Percentiles rank a stretch among this genome's conserved stretches.
Conservation (phyloP, 2,888 invertebrate species). For the Leptogaster cylindrica region DNA sequence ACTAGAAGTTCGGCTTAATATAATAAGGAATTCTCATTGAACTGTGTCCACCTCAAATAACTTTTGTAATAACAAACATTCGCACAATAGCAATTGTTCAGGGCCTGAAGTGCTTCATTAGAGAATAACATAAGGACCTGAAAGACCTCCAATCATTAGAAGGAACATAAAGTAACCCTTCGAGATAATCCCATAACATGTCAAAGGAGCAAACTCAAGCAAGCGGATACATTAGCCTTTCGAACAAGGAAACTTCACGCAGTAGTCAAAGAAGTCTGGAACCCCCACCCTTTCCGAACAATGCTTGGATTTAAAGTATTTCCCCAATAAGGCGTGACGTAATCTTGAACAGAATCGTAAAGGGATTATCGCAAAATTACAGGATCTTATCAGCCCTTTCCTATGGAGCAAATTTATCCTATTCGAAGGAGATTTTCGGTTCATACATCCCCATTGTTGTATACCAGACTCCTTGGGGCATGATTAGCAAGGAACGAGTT, state of each 20-base stretch:
- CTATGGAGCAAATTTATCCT: background rate
- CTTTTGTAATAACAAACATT: too few relatives aligned
- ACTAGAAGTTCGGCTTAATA: too few relatives aligned
- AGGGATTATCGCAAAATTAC: conserved; percentile 15
- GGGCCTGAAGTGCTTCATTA: too few relatives aligned
- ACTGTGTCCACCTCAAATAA: too few relatives aligned
- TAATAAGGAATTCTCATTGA: too few relatives aligned
- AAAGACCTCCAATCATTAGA: background rate
- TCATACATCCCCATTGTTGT: background rate
- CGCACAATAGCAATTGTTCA: too few relatives aligned
- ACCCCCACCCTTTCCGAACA: background rate
- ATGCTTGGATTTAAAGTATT: background rate
- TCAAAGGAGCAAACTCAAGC: background rate
- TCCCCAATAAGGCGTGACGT: background rate
- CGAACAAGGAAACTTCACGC: background rate
- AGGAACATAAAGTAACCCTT: background rate
- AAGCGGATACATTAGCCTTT: background rate
- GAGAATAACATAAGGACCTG: too few relatives aligned
- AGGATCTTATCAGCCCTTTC: background rate
- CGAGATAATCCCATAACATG: background rate
- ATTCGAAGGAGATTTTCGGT: background rate
- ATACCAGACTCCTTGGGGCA: background rate
- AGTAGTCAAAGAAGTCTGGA: too few relatives aligned
- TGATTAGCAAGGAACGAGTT: background rate
- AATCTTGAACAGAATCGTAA: background rate